Evolutionary conservation across 2,888 invertebrate species (phyloP).

Genomic region (Polydrusus tereticollis): DNA sequence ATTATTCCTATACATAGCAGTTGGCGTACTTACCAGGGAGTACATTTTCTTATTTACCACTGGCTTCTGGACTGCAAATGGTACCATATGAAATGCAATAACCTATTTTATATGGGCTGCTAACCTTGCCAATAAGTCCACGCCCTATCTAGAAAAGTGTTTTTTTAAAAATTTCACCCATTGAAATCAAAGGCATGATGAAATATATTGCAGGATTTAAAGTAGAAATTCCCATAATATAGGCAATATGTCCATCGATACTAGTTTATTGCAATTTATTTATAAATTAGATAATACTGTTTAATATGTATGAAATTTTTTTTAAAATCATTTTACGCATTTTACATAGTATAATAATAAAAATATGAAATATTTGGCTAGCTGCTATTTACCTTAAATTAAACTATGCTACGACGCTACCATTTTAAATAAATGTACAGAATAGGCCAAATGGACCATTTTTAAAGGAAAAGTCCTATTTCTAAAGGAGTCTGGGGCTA

Average conservation of each 20-base stretch:
- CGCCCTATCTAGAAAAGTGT: slow-evolving; percentile 36
- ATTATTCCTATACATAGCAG: background rate
- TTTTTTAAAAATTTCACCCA: slow-evolving; percentile 3
- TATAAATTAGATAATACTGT: background rate
- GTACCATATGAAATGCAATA: slow-evolving; percentile 20
- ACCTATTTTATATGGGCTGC: slow-evolving; percentile 32
- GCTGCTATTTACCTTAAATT: too few species aligned
- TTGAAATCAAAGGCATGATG: slow-evolving; percentile 29
- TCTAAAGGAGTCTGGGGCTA: too few species aligned
- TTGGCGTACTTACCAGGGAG: slow-evolving; percentile 27
- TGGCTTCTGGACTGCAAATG: slow-evolving; percentile 25
- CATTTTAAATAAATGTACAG: too few species aligned
- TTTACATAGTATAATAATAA: too few species aligned
- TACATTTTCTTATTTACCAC: slow-evolving; percentile 19
- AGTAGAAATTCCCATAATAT: background rate
- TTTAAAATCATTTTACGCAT: background rate
- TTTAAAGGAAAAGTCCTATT: too few species aligned
- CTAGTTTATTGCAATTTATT: slow-evolving; percentile 6
- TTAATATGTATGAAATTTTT: background rate
- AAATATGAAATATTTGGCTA: too few species aligned
- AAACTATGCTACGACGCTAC: too few species aligned
- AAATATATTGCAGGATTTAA: slow-evolving; percentile 25
- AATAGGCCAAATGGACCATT: too few species aligned
- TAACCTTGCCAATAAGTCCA: slow-evolving; percentile 46
- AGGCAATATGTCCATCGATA: background rate